These are phyloP conservation scores for Sphaerophoria rueppellii DNA, from an alignment of 2,888 invertebrate species.

Conservation along the genomic window DNA sequence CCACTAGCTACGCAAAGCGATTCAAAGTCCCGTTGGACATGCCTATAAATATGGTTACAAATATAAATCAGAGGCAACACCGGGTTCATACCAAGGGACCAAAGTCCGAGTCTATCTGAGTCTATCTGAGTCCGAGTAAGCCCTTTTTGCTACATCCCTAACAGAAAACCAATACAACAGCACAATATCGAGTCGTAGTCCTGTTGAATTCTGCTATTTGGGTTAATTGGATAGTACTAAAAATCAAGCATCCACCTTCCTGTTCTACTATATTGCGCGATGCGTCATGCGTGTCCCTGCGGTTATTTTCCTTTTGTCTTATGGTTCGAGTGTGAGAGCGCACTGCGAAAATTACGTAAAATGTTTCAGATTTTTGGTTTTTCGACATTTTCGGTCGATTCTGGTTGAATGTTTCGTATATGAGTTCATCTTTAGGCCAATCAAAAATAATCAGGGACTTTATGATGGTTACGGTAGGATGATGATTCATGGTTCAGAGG, in stretches of 20 bases:
- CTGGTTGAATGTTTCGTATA: not conserved
- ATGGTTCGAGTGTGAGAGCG: not conserved
- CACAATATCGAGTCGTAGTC: conserved; percentile 19
- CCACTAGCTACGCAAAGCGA: not conserved
- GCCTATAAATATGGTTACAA: not conserved
- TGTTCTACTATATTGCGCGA: no score
- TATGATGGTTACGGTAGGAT: not conserved
- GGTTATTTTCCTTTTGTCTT: no score
- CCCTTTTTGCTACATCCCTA: not conserved
- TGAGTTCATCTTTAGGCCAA: conserved; percentile 6
- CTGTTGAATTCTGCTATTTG: conserved; percentile 23
- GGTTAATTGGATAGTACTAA: conserved; percentile 39
- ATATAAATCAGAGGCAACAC: no score
- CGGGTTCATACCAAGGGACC: not conserved
- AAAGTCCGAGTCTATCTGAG: not conserved
- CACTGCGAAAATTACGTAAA: conserved; percentile 26
- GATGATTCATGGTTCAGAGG: not conserved
- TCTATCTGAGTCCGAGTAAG: not conserved
- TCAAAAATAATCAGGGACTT: conserved; percentile 28
- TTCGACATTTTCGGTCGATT: not conserved
- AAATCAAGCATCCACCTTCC: not conserved
- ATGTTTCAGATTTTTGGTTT: conserved; percentile 23
- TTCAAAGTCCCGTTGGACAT: not conserved
- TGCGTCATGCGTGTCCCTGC: no score
- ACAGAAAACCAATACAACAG: not conserved